A percentile compares a stretch with the other conserved stretches of the same genome.
Conservation (phyloP, 2,888 invertebrate species). For the Andrena minutula region DNA sequence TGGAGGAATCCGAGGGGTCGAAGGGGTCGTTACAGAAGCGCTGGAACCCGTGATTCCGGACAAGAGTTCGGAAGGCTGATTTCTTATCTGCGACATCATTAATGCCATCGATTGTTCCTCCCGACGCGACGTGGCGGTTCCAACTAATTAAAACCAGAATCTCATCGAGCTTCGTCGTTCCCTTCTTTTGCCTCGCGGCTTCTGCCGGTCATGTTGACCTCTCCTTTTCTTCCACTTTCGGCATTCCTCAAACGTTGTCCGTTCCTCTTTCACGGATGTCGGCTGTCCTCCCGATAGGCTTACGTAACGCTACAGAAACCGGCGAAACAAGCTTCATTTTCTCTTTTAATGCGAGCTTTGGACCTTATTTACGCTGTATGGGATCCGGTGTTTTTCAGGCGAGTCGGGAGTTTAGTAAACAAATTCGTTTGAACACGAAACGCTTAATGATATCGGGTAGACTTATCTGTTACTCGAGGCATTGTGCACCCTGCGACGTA, state of each 20-base stretch:
- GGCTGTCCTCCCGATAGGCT: conserved; percentile 76
- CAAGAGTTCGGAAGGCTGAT: conserved; percentile 70
- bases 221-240: conserved; percentile 56
- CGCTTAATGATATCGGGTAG: neutral
- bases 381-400: neutral
- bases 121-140: conserved; percentile 81
- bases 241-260: conserved; percentile 76
- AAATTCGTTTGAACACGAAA: neutral
- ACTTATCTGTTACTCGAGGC: neutral
- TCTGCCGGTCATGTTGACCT: conserved; percentile 54
- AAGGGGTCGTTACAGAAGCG: conserved; percentile 43
- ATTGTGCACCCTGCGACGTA: neutral
- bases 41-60: conserved; percentile 59
- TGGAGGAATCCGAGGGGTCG: conserved; percentile 36
- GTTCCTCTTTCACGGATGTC: conserved; percentile 69
- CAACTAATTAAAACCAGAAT: conserved; percentile 83
- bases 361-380: neutral
- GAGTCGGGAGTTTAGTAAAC: neutral
- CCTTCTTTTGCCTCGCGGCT: conserved; percentile 47
- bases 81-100: conserved; percentile 83
- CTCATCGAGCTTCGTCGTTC: conserved; percentile 69
- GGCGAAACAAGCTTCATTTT: conserved; percentile 18
- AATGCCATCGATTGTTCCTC: conserved; percentile 83
- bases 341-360: neutral
- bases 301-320: conserved; percentile 69